Evolutionary conservation across 2,113 vertebrate species (phyloP).

Genomic region (Chionodraco myersi): DNA sequence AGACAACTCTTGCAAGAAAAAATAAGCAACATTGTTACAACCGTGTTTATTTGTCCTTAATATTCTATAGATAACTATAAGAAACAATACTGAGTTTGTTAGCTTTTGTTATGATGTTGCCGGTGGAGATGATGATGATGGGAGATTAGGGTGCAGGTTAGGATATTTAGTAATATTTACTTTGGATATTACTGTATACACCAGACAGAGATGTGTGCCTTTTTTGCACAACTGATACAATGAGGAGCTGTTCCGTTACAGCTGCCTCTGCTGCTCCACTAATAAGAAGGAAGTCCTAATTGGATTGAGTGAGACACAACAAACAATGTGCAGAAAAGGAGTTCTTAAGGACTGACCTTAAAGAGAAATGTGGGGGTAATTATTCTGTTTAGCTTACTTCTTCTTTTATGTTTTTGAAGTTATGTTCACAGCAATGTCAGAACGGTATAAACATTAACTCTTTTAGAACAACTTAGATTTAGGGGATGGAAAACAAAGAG

Average conservation of each 20-base stretch:
- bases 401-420: constrained; percentile 1
- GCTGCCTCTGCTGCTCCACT: constrained; percentile 15
- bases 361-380: background rate
- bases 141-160: constrained; percentile 29
- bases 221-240: constrained; percentile 1
- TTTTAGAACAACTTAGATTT: background rate
- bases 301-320: constrained; percentile 2
- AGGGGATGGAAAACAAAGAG: too few relatives aligned
- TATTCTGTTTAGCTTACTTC: background rate
- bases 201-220: background rate
- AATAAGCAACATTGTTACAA: background rate
- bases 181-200: background rate
- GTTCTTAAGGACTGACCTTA: background rate
- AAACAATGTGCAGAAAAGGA: constrained; percentile 9
- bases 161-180: background rate
- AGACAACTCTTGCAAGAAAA: background rate
- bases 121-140: constrained; percentile 26
- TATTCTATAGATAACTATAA: background rate
- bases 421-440: constrained; percentile 10
- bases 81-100: background rate
- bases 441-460: background rate
- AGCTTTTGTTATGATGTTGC: constrained; percentile 12
- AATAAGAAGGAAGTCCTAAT: constrained; percentile 22
- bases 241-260: constrained; percentile 27
- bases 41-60: background rate